Evolutionary conservation across 2,888 invertebrate genomes (phyloP).

Genomic region (Chironomus riparius): DNA sequence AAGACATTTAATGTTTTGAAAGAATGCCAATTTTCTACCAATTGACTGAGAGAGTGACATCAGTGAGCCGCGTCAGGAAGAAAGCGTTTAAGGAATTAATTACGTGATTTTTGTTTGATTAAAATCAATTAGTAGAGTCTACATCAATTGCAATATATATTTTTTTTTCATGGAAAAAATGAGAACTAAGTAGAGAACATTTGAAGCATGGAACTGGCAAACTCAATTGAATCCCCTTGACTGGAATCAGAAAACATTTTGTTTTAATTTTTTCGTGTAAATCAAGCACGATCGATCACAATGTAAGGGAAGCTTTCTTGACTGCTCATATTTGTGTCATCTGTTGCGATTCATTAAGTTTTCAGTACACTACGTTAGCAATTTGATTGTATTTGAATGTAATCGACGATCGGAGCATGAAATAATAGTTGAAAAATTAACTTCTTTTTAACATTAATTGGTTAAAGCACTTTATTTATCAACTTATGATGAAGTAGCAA

Average conservation of each 20-base stretch:
- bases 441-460: too few species aligned
- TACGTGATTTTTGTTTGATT: neutral
- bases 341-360: conserved; percentile 23
- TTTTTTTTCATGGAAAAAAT: too few species aligned
- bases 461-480: too few species aligned
- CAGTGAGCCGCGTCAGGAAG: neutral
- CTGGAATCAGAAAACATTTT: too few species aligned
- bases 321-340: conserved; percentile 11
- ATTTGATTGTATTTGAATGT: neutral
- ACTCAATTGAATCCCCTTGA: too few species aligned
- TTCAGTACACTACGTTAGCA: neutral
- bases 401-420: too few species aligned
- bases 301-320: neutral
- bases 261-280: neutral
- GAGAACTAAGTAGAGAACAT: neutral
- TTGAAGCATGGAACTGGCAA: neutral
- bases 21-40: neutral
- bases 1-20: neutral
- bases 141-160: neutral
- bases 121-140: neutral
- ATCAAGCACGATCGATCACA: neutral
- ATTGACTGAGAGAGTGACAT: neutral
- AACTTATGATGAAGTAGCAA: too few species aligned
- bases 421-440: too few species aligned
- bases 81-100: conserved; percentile 13